phyloP scores from a whole-genome alignment of 2,888 invertebrate genomes.

The Globia sparganii region DNA sequence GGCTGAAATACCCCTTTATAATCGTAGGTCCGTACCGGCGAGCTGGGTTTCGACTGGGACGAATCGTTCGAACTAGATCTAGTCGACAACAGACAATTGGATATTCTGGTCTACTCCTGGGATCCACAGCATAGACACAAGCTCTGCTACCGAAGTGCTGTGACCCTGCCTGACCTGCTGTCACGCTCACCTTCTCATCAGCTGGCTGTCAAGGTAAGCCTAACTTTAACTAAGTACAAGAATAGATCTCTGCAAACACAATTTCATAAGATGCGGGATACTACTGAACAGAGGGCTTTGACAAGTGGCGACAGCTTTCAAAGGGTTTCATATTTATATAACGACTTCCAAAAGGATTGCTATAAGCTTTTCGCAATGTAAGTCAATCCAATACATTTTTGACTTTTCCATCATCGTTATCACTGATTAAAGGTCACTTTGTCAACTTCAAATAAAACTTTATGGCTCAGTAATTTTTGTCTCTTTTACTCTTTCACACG shows the following conservation, averaged over 20 bases:
- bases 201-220: conserved; percentile 96
- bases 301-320: too few relatives aligned
- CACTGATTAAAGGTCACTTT: too few relatives aligned
- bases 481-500: too few relatives aligned
- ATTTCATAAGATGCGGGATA: background rate
- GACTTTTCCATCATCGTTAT: background rate
- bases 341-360: background rate
- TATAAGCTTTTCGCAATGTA: background rate
- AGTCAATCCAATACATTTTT: background rate
- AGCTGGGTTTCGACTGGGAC: conserved; percentile 99
- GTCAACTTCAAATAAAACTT: too few relatives aligned
- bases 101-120: conserved; percentile 99
- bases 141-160: conserved; percentile 97
- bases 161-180: conserved; percentile 95
- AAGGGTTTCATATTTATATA: background rate
- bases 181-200: conserved; percentile 96
- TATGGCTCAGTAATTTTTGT: too few relatives aligned
- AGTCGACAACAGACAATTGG: conserved; percentile 97
- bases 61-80: conserved; percentile 99
- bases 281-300: background rate
- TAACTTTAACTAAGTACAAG: background rate
- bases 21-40: conserved; percentile 95
- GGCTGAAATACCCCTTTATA: background rate
- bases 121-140: conserved; percentile 99
- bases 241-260: background rate